A percentile compares a stretch with the other conserved stretches of the same genome.
These are phyloP conservation scores for Lithobates sylvaticus DNA, from an alignment of 2,797 vertebrate species.

Conservation along the genomic window DNA sequence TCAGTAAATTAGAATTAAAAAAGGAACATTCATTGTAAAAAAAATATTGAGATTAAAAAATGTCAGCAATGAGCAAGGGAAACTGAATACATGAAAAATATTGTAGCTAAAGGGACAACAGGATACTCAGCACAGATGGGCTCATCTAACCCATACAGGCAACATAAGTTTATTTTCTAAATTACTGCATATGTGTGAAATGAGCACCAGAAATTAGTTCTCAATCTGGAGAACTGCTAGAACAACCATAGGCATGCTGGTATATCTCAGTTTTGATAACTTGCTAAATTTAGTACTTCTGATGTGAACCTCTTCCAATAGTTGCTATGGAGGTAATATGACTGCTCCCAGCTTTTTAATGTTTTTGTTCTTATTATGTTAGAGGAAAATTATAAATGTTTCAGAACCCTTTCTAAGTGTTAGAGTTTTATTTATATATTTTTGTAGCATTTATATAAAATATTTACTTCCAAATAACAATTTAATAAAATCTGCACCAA, in stretches of 20 bases:
- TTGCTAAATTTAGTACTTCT: neutral
- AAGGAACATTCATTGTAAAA: neutral
- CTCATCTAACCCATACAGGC: neutral
- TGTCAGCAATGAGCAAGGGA: neutral
- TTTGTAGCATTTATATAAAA: no score
- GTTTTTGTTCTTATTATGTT: neutral
- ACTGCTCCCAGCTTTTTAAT: neutral
- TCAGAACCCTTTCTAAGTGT: neutral
- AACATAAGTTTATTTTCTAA: neutral
- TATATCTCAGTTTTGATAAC: neutral
- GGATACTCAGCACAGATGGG: neutral
- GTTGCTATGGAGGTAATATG: neutral
- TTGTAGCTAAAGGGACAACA: neutral
- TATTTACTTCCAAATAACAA: no score
- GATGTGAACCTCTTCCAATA: neutral
- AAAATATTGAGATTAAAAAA: neutral
- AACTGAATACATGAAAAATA: neutral
- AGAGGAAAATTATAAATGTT: neutral
- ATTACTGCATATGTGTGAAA: constrained; percentile 1
- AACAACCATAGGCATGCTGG: neutral
- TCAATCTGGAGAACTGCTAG: neutral
- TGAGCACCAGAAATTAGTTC: neutral
- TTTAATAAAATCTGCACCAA: no score
- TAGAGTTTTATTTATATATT: neutral
- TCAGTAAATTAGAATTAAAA: neutral